Conservation (phyloP, 92 coral and sea anemone genomes). For the Palythoa heliodiscus region DNA sequence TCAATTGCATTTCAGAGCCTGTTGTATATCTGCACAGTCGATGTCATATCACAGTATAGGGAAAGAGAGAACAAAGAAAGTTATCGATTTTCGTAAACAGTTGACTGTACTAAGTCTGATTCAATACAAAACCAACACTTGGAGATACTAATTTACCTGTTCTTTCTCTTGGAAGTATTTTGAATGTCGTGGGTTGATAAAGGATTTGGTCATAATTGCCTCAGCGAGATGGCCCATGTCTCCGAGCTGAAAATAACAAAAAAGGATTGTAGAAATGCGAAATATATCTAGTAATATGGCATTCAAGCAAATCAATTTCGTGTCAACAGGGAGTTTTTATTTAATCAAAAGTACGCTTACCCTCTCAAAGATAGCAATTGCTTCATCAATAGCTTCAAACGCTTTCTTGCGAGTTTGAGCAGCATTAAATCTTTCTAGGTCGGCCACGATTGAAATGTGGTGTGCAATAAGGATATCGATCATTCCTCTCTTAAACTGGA, state of each 20-base stretch:
- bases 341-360: conserved; percentile 41
- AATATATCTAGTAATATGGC: neutral
- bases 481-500: conserved; percentile 83
- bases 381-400: conserved; percentile 76
- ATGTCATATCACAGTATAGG: too few species aligned
- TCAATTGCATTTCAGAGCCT: too few species aligned
- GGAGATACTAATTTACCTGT: conserved; percentile 53
- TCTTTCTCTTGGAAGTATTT: conserved; percentile 84
- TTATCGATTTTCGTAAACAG: too few species aligned
- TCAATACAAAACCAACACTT: neutral
- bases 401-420: conserved; percentile 69
- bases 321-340: neutral
- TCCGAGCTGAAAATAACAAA: conserved; percentile 63
- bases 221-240: conserved; percentile 98
- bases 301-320: neutral
- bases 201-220: conserved; percentile 97
- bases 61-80: too few species aligned
- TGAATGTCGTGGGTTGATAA: conserved; percentile 83
- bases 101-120: neutral
- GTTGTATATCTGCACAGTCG: too few species aligned
- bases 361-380: conserved; percentile 88
- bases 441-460: conserved; percentile 93
- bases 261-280: neutral
- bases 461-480: conserved; percentile 85
- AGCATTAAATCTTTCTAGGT: conserved; percentile 61